Percentiles rank a stretch among this genome's conserved stretches.
Evolutionary conservation across 2,113 vertebrate genomes (phyloP).

Genomic region (Periophthalmus modestus): DNA sequence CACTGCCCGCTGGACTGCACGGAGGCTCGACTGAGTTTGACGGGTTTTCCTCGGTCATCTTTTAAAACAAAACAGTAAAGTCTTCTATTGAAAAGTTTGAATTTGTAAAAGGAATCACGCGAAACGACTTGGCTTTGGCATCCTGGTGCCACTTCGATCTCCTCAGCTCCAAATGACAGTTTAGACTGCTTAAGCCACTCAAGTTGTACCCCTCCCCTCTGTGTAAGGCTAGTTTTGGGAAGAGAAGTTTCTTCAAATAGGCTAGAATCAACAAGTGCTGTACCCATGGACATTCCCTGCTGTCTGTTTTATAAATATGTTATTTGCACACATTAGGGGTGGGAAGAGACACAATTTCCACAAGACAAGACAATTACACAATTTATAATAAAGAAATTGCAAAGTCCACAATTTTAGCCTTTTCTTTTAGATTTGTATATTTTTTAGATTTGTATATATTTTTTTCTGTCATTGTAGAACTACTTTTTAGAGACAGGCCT

Average conservation of each 20-base stretch:
- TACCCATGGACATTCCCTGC: no score
- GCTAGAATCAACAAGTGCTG: not conserved
- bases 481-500: no score
- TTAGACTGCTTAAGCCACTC: not conserved
- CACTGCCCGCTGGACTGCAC: slow-evolving; percentile 80
- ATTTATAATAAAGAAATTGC: no score
- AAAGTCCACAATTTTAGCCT: no score
- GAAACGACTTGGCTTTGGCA: not conserved
- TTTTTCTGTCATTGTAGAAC: no score
- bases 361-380: no score
- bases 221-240: slow-evolving; percentile 24
- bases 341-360: no score
- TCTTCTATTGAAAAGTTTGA: not conserved
- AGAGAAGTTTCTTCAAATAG: not conserved
- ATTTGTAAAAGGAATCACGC: not conserved
- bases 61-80: slow-evolving; percentile 35
- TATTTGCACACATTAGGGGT: no score
- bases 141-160: not conserved
- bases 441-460: no score
- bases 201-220: slow-evolving; percentile 44
- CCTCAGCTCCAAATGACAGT: not conserved
- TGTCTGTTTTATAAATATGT: no score
- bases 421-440: no score
- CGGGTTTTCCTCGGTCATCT: slow-evolving; percentile 81
- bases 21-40: slow-evolving; percentile 61